phyloP scores from a whole-genome alignment of 1,140 invertebrate genomes.

The Steinernema khuongi region DNA sequence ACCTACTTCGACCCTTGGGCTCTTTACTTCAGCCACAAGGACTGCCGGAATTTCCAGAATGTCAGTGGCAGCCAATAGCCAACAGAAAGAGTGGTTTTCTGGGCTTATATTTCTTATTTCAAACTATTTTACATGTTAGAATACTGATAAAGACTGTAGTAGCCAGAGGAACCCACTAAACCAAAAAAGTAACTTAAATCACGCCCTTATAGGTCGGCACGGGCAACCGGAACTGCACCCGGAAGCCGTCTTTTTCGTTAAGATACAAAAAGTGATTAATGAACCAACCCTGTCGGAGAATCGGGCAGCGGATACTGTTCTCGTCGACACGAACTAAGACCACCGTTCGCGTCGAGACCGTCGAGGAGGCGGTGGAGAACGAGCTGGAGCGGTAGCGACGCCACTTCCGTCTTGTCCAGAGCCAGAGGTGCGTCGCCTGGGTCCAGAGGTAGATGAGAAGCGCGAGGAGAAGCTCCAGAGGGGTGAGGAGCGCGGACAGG shows the following conservation, averaged over 20 bases:
- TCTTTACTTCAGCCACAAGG: too few relatives aligned
- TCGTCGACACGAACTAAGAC: slow-evolving; percentile 14
- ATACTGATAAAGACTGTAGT: too few relatives aligned
- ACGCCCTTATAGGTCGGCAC: too few relatives aligned
- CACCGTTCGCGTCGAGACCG: slow-evolving; percentile 14
- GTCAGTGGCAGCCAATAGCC: too few relatives aligned
- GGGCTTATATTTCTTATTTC: too few relatives aligned
- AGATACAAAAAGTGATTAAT: not conserved
- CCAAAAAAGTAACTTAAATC: too few relatives aligned
- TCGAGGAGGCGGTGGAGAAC: not conserved
- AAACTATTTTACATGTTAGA: too few relatives aligned
- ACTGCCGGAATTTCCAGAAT: too few relatives aligned
- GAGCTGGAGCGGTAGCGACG: not conserved
- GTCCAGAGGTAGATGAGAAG: not conserved
- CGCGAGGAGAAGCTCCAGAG: not conserved
- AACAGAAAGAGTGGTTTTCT: too few relatives aligned
- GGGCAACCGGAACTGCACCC: too few relatives aligned
- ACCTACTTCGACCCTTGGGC: too few relatives aligned
- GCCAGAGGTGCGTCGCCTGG: not conserved
- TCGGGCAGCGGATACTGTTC: not conserved
- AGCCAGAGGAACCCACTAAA: too few relatives aligned
- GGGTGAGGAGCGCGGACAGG: not conserved
- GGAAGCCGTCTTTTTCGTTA: not conserved
- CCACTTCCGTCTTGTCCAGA: not conserved
- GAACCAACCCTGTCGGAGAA: slow-evolving; percentile 8